These are phyloP conservation scores for Eolophus roseicapilla DNA, from an alignment of 2,113 vertebrate genomes.

Conservation along the genomic window DNA sequence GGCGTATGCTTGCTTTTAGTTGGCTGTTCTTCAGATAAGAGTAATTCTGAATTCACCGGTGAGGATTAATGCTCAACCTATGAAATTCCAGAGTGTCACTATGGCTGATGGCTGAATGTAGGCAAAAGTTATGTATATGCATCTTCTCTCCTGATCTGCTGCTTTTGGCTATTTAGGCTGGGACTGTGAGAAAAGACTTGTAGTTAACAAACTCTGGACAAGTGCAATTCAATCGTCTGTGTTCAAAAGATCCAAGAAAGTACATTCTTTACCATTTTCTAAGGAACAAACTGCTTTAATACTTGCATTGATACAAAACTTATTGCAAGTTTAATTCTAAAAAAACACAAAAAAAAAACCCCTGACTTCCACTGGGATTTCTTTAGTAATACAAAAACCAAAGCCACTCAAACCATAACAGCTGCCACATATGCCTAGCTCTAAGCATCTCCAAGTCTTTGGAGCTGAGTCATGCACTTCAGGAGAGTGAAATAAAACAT, in stretches of 20 bases:
- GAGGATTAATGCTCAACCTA: background rate
- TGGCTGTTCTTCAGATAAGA: slow-evolving; percentile 62
- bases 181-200: background rate
- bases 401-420: background rate
- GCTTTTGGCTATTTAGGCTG: background rate
- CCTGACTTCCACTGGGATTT: background rate
- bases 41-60: slow-evolving; percentile 54
- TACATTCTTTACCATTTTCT: background rate
- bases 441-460: background rate
- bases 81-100: background rate
- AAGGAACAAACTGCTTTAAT: background rate
- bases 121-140: background rate
- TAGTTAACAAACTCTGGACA: background rate
- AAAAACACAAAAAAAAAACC: background rate
- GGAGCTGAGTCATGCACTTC: background rate
- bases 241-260: background rate
- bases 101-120: background rate
- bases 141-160: background rate
- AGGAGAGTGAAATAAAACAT: background rate
- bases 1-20: background rate
- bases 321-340: background rate
- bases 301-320: background rate
- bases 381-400: background rate
- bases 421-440: background rate
- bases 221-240: background rate